Evolutionary conservation across 2,888 invertebrate species (phyloP).

Genomic region (Azorinus chamasolen): DNA sequence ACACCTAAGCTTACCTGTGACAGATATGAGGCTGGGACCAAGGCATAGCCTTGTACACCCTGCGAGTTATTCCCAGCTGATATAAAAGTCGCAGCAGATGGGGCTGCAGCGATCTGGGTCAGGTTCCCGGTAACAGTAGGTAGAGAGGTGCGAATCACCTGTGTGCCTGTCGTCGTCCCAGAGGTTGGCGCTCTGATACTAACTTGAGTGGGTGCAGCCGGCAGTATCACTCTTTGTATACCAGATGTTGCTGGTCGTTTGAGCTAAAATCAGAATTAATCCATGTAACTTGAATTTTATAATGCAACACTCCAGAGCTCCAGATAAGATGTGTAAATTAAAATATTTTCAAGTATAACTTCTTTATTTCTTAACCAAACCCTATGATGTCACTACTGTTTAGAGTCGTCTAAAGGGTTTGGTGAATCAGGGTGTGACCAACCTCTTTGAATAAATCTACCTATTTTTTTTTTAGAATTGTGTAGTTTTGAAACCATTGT

Average conservation of each 20-base stretch:
- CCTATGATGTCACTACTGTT: too few species aligned
- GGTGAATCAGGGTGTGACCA: too few species aligned
- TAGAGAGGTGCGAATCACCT: constrained; percentile 83
- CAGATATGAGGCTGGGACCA: constrained; percentile 89
- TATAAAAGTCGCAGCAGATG: constrained; percentile 84
- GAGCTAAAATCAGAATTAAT: too few species aligned
- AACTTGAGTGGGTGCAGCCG: constrained; percentile 74
- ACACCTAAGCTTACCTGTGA: constrained; percentile 84
- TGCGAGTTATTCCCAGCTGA: constrained; percentile 83
- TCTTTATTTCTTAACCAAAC: too few species aligned
- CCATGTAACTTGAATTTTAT: too few species aligned
- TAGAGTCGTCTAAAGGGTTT: too few species aligned
- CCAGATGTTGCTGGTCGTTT: constrained; percentile 52
- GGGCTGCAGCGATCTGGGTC: constrained; percentile 67
- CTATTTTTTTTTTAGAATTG: too few species aligned
- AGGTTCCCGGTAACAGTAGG: constrained; percentile 71
- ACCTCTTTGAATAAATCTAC: too few species aligned
- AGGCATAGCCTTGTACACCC: constrained; percentile 87
- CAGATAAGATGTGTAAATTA: too few species aligned
- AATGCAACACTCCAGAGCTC: too few species aligned
- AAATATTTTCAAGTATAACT: too few species aligned
- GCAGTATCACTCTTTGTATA: constrained; percentile 83
- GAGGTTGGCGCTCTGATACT: constrained; percentile 56
- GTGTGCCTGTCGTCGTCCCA: constrained; percentile 66
- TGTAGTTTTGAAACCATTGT: too few species aligned